Evolutionary conservation across 2,888 invertebrate genomes (phyloP).

Genomic region (Cerastis rubricosa): DNA sequence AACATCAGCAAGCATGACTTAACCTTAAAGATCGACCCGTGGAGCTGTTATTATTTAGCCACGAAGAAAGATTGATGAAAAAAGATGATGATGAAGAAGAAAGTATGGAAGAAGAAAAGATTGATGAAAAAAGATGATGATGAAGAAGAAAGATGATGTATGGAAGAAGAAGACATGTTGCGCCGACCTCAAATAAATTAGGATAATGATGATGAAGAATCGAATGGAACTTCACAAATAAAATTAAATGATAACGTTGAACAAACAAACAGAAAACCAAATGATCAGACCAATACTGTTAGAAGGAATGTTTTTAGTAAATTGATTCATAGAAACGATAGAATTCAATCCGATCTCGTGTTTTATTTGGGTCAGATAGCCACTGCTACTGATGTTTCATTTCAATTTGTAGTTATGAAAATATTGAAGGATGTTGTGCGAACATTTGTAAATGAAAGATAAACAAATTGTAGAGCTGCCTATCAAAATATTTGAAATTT

Average conservation of each 20-base stretch:
- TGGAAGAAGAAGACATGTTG: too few species aligned
- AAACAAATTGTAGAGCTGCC: constrained; percentile 9
- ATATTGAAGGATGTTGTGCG: constrained; percentile 15
- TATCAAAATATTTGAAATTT: constrained; percentile 1
- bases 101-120: too few species aligned
- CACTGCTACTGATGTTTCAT: constrained; percentile 37
- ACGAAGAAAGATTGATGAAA: too few species aligned
- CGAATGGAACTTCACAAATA: neutral
- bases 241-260: neutral
- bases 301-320: constrained; percentile 38
- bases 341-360: constrained; percentile 42
- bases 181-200: too few species aligned
- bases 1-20: too few species aligned
- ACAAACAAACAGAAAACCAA: constrained; percentile 24
- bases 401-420: constrained; percentile 43
- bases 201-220: neutral
- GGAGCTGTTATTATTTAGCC: too few species aligned
- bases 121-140: too few species aligned
- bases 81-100: neutral
- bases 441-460: constrained; percentile 46
- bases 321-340: constrained; percentile 57
- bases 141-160: too few species aligned
- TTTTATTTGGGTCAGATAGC: constrained; percentile 50
- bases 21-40: too few species aligned
- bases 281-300: constrained; percentile 4